These are phyloP conservation scores for Lasioglossum marginatum DNA, from an alignment of 2,888 invertebrate species.

Conservation along the genomic window DNA sequence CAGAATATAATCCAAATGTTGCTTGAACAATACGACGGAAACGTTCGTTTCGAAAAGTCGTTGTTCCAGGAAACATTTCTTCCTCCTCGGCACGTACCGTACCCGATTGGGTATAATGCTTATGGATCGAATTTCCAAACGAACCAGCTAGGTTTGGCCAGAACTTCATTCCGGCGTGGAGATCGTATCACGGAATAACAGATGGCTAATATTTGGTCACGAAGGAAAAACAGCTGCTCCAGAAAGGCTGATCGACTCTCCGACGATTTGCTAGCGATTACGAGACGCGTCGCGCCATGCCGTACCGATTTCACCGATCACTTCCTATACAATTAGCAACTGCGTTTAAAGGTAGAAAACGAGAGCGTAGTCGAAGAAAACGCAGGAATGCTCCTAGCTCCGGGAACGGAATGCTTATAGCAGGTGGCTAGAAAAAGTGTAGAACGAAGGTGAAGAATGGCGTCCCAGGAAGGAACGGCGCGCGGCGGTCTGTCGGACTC, in stretches of 20 bases:
- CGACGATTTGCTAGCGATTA: constrained; percentile 36
- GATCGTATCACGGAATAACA: constrained; percentile 34
- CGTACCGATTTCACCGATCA: constrained; percentile 13
- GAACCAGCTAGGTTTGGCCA: constrained; percentile 43
- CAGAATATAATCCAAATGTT: not conserved
- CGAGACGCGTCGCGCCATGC: not conserved
- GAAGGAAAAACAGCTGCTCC: not conserved
- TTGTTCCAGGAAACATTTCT: constrained; percentile 63
- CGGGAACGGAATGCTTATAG: not conserved
- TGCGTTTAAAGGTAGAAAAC: constrained; percentile 18
- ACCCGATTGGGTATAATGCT: constrained; percentile 59
- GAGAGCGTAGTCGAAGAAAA: not conserved
- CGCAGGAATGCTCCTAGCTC: not conserved
- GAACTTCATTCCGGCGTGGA: constrained; percentile 4
- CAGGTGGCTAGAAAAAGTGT: constrained; percentile 20
- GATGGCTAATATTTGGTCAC: constrained; percentile 27
- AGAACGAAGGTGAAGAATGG: constrained; percentile 5
- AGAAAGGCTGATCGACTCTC: not conserved
- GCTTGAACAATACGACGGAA: not conserved
- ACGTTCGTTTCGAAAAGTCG: constrained; percentile 24
- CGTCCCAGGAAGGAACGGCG: constrained; percentile 15
- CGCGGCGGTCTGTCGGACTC: not conserved
- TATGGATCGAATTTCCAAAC: constrained; percentile 70
- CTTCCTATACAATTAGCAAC: constrained; percentile 20
- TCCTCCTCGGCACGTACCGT: constrained; percentile 28